phyloP scores from a whole-genome alignment of 2,888 invertebrate genomes.

The Lasioglossum marginatum region DNA sequence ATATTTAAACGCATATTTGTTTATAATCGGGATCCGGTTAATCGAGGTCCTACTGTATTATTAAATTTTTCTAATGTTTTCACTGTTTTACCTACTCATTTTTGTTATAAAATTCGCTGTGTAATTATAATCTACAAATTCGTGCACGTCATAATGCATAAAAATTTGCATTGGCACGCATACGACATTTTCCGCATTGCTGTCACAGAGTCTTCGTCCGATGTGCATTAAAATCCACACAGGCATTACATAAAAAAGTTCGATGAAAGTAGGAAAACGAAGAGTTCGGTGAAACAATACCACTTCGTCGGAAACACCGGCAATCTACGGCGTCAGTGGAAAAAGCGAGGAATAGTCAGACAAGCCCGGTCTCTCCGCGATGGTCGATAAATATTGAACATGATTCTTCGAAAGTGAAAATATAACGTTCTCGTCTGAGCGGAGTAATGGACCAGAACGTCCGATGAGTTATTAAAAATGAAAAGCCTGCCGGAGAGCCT shows the following conservation, averaged over 20 bases:
- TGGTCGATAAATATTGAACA: not conserved
- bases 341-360: not conserved
- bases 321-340: not conserved
- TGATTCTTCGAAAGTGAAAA: constrained; percentile 3
- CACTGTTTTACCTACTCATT: too few relatives aligned
- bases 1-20: too few relatives aligned
- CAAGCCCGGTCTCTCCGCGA: not conserved
- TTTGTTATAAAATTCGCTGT: too few relatives aligned
- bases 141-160: too few relatives aligned
- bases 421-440: not conserved
- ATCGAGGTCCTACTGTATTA: too few relatives aligned
- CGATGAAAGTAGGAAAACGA: not conserved
- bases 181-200: too few relatives aligned
- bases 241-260: not conserved
- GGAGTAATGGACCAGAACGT: not conserved
- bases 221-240: not conserved
- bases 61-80: too few relatives aligned
- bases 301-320: not conserved
- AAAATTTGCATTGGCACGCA: too few relatives aligned
- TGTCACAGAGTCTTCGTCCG: too few relatives aligned
- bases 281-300: not conserved
- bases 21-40: too few relatives aligned
- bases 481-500: not conserved
- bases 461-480: constrained; percentile 11
- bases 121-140: too few relatives aligned